Evolutionary conservation across 2,797 vertebrate genomes (phyloP).

Genomic region (Coranthus polyacanthus): DNA sequence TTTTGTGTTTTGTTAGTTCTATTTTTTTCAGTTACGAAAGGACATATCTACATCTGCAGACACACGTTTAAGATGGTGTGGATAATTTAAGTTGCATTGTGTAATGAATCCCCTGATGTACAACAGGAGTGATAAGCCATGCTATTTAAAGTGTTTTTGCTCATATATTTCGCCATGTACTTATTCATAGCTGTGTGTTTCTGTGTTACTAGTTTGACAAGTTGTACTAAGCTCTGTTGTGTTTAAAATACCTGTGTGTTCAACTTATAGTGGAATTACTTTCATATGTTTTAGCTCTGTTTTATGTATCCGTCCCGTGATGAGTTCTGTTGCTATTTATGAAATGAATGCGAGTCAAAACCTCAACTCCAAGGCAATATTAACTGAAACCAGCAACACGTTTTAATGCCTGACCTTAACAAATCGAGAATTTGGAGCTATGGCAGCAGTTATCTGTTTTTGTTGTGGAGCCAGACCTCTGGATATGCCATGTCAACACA

Average conservation of each 20-base stretch:
- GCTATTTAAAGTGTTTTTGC: slow-evolving; percentile 46
- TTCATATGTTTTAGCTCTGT: slow-evolving; percentile 12
- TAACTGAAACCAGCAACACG: slow-evolving; percentile 5
- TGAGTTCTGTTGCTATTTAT: slow-evolving; percentile 1
- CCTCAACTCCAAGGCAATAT: not conserved
- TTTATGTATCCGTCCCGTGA: slow-evolving; percentile 3
- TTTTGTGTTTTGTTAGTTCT: slow-evolving; percentile 14
- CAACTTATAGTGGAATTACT: not conserved
- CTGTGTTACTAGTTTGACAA: slow-evolving; percentile 5
- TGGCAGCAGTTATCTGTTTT: slow-evolving; percentile 50
- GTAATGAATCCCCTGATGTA: slow-evolving; percentile 53
- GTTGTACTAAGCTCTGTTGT: not conserved
- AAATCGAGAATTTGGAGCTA: slow-evolving; percentile 34
- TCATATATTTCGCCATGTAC: slow-evolving; percentile 32
- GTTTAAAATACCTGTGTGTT: not conserved
- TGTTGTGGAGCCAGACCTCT: slow-evolving; percentile 48
- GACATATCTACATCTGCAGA: slow-evolving; percentile 33
- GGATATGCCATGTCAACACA: slow-evolving; percentile 47
- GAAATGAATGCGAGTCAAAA: not conserved
- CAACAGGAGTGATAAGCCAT: slow-evolving; percentile 46
- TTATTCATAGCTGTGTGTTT: slow-evolving; percentile 42
- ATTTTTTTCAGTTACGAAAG: slow-evolving; percentile 28
- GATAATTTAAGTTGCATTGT: slow-evolving; percentile 31
- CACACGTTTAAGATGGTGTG: slow-evolving; percentile 22
- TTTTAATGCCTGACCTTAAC: slow-evolving; percentile 27